Conservation (phyloP, 2,888 invertebrate genomes). For the Danaus chrysippus region DNA sequence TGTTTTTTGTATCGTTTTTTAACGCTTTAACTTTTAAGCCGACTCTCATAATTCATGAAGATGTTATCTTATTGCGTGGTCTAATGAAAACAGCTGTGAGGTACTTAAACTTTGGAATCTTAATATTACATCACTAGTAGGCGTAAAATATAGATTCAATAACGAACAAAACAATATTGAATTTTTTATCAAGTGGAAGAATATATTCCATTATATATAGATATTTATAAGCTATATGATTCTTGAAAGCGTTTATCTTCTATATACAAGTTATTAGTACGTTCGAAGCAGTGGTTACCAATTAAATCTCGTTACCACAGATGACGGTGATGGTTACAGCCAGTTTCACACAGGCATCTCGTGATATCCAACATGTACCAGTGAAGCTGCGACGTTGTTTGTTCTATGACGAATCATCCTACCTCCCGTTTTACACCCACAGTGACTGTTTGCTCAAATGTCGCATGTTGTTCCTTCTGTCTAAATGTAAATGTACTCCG, state of each 20-base stretch:
- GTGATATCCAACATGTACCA: conserved; percentile 67
- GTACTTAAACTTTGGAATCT: no score
- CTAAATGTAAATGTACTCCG: conserved; percentile 77
- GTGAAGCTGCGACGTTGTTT: conserved; percentile 73
- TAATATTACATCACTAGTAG: no score
- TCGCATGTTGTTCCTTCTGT: conserved; percentile 70
- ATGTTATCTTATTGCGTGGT: no score
- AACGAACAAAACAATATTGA: no score
- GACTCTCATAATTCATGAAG: no score
- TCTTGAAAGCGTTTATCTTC: neutral
- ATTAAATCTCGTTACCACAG: conserved; percentile 36
- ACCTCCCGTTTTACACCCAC: conserved; percentile 72
- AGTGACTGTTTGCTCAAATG: conserved; percentile 80
- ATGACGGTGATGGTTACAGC: conserved; percentile 66
- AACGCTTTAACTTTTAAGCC: no score
- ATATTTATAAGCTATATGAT: no score
- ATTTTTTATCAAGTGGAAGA: no score
- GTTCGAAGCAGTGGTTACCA: neutral
- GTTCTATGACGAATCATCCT: conserved; percentile 75
- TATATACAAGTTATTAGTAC: neutral
- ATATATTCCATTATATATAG: no score
- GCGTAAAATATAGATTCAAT: no score
- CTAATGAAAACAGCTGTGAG: no score
- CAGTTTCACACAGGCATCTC: conserved; percentile 65
- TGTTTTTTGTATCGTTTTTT: no score